phyloP scores from a whole-genome alignment of 2,797 vertebrate species.

The Uromys caudimaculatus region DNA sequence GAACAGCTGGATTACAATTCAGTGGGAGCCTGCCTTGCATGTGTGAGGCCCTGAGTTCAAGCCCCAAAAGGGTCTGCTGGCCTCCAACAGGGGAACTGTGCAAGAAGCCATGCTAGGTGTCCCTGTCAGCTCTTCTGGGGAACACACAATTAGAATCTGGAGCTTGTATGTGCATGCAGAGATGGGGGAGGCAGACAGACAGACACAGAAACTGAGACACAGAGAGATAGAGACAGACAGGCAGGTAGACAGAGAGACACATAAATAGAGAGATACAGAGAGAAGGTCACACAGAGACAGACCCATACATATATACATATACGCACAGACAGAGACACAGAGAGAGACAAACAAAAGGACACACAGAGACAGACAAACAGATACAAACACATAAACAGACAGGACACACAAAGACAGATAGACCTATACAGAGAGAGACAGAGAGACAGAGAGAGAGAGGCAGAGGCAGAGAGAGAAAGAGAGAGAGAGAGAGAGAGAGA shows the following conservation, averaged over 20 bases:
- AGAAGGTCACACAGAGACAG: not conserved
- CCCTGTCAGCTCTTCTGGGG: not conserved
- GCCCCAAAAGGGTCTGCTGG: not conserved
- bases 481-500: not conserved
- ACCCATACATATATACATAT: not conserved
- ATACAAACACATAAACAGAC: not conserved
- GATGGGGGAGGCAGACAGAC: not conserved
- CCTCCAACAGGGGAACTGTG: not conserved
- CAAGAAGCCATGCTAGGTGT: not conserved
- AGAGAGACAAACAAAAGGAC: not conserved
- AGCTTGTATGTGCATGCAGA: rapidly evolving
- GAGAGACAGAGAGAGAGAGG: not conserved
- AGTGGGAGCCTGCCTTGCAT: not conserved
- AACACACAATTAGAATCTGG: not conserved
- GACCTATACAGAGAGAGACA: no score
- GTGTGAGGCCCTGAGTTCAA: not conserved
- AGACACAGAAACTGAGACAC: not conserved
- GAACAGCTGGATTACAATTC: not conserved
- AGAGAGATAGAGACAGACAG: not conserved
- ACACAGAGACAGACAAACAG: not conserved
- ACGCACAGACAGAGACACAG: not conserved
- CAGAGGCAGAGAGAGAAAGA: not conserved
- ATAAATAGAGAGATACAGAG: not conserved
- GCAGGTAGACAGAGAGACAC: not conserved
- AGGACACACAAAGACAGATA: not conserved